Base-by-base conservation (phyloP, 2,113 vertebrate genomes). In the Myotis lucifugus region DNA sequence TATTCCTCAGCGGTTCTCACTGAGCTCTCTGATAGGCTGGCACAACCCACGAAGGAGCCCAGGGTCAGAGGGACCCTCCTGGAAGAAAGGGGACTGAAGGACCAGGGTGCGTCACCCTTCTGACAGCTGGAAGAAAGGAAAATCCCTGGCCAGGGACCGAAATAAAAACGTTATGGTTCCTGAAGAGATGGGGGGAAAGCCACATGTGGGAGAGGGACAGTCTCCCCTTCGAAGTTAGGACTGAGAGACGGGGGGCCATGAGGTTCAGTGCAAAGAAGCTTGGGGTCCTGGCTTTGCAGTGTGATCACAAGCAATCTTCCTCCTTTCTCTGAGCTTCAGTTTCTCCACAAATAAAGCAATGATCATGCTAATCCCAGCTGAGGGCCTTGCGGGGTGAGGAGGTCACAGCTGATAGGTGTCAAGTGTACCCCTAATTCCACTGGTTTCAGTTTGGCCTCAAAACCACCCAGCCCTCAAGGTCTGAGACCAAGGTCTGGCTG, bases 161-260 rank as follows among this genome's bases (percentile, higher is more conserved):
- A 21, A 90, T 84, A n/a, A 66, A 91, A 78, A 77, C 86, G 50
- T 79, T 82, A 84, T n/a, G 42, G 46, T 10, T 90, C 76, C 72
- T 4, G 7, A 48, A 84, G 86, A 95, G 69, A 82, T 21, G 32
- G 40, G 48, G 10, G 15, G 2, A 48, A 50, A 64, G 37, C 46
- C 27, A 15, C 6, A 14, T 8, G 37, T 79, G 74, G 29, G 73
- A 93, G 74, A 52, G 17, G 34, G 32, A 59, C 19, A 64, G 5
- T 56, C 27, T 14, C 37, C 61, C 56, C 46, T 76, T 67, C 6
- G 12, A 92, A 72, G 32, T 82, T n/a, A 46, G 40, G 50, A 72
- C 29, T 13, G 13, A 12, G 34, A 92, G 79, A 77, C 1, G 52
- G 13, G 18, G 70, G 32, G 79, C 17, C 0, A 2, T 8, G 25